Conservation (phyloP, 1,140 invertebrate species). For the Drosophila burlai region DNA sequence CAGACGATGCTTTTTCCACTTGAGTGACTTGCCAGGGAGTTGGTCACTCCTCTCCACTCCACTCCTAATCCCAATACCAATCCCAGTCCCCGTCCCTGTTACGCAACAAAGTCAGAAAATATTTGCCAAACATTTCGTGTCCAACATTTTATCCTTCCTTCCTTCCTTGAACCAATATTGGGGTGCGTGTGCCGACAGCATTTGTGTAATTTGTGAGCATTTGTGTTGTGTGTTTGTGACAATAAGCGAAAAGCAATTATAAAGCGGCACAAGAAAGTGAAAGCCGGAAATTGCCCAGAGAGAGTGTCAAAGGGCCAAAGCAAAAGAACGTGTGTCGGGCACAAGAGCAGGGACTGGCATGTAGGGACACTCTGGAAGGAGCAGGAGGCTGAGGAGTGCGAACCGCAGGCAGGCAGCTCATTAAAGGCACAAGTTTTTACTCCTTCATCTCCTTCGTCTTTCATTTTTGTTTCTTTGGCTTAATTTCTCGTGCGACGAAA, state of each 20-base stretch:
- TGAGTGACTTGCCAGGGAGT: conserved; percentile 16
- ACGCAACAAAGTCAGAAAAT: conserved; percentile 57
- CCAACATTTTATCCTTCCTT: conserved; percentile 39
- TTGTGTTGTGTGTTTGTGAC: conserved; percentile 61
- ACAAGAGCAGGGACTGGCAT: conserved; percentile 9
- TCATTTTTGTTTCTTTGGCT: conserved; percentile 37
- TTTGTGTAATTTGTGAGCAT: conserved; percentile 61
- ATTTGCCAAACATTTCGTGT: conserved; percentile 63
- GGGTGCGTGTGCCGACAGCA: conserved; percentile 29
- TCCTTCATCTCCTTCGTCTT: conserved; percentile 10
- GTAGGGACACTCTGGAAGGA: not conserved
- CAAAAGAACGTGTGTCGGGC: conserved; percentile 22
- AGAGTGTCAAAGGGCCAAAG: conserved; percentile 37
- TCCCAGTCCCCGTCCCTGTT: conserved; percentile 15
- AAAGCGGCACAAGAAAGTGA: conserved; percentile 57
- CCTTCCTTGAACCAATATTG: conserved; percentile 39
- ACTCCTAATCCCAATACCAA: too few species aligned
- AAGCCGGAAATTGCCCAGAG: conserved; percentile 60
- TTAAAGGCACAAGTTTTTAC: conserved; percentile 45
- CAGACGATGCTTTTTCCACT: conserved; percentile 65
- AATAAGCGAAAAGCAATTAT: conserved; percentile 71
- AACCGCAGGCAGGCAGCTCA: conserved; percentile 54
- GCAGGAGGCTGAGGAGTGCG: not conserved
- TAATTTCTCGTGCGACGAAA: conserved; percentile 18
- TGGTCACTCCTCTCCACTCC: not conserved